Conservation (phyloP, 1,140 invertebrate species). For the Trachymyrmex septentrionalis region DNA sequence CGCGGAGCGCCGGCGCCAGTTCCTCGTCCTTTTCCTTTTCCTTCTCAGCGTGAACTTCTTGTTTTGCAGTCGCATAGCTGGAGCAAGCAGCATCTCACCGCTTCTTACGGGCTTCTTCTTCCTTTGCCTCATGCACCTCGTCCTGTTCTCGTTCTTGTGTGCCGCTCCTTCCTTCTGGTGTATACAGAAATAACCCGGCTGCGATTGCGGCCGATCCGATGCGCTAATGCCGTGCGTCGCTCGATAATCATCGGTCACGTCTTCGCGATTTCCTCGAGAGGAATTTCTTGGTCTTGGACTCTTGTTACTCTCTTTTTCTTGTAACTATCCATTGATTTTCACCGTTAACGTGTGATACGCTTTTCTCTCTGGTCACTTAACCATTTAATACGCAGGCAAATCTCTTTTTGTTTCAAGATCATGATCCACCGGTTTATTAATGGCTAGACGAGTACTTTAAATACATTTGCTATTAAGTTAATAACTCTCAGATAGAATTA, state of each 20-base stretch:
- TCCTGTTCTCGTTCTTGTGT: slow-evolving; percentile 46
- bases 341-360: slow-evolving; percentile 61
- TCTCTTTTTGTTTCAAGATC: slow-evolving; percentile 14
- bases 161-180: slow-evolving; percentile 26
- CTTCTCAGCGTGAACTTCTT: slow-evolving; percentile 25
- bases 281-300: background rate
- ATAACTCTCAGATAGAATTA: slow-evolving; percentile 20
- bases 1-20: slow-evolving; percentile 75
- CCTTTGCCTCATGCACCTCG: background rate
- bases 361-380: slow-evolving; percentile 21
- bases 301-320: background rate
- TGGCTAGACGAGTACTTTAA: background rate
- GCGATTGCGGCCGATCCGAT: slow-evolving; percentile 59
- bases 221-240: slow-evolving; percentile 46
- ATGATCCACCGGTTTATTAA: slow-evolving; percentile 3
- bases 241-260: slow-evolving; percentile 70
- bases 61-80: slow-evolving; percentile 62
- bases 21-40: slow-evolving; percentile 73
- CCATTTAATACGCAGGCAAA: slow-evolving; percentile 6
- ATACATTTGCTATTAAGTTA: slow-evolving; percentile 27
- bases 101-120: slow-evolving; percentile 67
- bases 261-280: slow-evolving; percentile 58
- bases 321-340: slow-evolving; percentile 61
- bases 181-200: slow-evolving; percentile 65
- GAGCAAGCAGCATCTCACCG: slow-evolving; percentile 40